Evolutionary conservation across 1,140 invertebrate species (phyloP).

Genomic region (Drosophila lini): DNA sequence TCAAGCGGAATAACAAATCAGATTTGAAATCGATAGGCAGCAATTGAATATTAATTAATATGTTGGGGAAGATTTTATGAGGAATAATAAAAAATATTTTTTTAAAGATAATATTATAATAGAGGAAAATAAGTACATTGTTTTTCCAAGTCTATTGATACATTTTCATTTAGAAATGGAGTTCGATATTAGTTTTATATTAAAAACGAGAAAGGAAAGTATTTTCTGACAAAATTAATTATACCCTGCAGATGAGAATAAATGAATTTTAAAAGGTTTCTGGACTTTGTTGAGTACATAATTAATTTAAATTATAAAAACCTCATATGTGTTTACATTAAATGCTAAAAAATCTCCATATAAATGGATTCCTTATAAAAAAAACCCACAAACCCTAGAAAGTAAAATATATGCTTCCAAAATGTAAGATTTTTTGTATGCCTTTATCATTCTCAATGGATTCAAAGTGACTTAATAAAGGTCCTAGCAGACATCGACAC

Average conservation of each 20-base stretch:
- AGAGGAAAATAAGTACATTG: neutral
- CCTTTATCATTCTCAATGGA: neutral
- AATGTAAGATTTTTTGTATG: neutral
- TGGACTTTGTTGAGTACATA: neutral
- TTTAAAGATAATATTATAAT: too few species aligned
- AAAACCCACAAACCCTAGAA: neutral
- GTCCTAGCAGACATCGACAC: conserved; percentile 23
- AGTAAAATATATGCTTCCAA: neutral
- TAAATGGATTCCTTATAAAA: neutral
- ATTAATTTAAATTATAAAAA: neutral
- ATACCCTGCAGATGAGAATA: too few species aligned
- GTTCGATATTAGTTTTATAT: neutral
- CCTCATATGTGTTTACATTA: neutral
- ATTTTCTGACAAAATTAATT: too few species aligned
- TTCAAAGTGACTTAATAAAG: conserved; percentile 37
- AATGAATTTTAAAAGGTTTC: too few species aligned
- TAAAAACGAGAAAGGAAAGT: neutral
- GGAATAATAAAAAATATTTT: neutral
- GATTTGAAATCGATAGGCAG: conserved; percentile 1
- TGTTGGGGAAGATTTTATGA: neutral
- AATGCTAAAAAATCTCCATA: neutral
- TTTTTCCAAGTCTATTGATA: too few species aligned
- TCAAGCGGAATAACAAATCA: conserved; percentile 8
- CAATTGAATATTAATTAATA: neutral
- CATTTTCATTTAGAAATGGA: too few species aligned